Percentiles rank a stretch among this genome's conserved stretches.
Conservation (phyloP, 2,888 invertebrate genomes). For the Crocallis elinguaria region DNA sequence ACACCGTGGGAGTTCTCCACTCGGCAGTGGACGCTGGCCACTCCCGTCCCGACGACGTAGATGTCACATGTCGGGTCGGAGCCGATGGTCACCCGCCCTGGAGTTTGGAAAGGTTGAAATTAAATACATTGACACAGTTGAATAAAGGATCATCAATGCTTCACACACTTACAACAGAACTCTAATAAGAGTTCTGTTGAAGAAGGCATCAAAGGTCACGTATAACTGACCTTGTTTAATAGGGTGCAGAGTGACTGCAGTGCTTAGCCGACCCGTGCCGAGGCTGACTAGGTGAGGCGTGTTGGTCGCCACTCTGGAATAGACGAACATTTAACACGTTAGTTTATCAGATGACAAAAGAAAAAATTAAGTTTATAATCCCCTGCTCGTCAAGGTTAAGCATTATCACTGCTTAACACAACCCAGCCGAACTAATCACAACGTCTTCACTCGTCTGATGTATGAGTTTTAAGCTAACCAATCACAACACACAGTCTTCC, state of each 20-base stretch:
- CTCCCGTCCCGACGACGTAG: conserved; percentile 93
- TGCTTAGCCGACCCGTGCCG: conserved; percentile 95
- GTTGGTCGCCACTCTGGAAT: conserved; percentile 89
- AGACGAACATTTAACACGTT: background rate
- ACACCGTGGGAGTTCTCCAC: conserved; percentile 94
- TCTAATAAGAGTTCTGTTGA: too few relatives aligned
- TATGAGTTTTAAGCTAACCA: too few relatives aligned
- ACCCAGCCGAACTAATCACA: too few relatives aligned
- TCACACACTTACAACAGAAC: too few relatives aligned
- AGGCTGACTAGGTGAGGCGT: conserved; percentile 96
- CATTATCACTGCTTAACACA: too few relatives aligned
- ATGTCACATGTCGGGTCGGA: conserved; percentile 93
- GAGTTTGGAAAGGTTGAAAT: conserved; percentile 45
- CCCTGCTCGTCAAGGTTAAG: too few relatives aligned
- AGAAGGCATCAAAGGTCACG: background rate
- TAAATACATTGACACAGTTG: too few relatives aligned
- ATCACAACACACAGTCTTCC: too few relatives aligned
- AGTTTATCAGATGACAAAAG: too few relatives aligned
- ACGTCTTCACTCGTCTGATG: too few relatives aligned
- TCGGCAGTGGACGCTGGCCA: conserved; percentile 93
- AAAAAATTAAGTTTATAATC: too few relatives aligned
- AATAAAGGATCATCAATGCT: too few relatives aligned
- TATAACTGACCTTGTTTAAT: conserved; percentile 90
- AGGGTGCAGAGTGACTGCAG: conserved; percentile 96
- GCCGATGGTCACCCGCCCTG: conserved; percentile 93